Percentiles rank a stretch among this genome's conserved stretches.
Conservation (phyloP, 1,140 invertebrate species). For the Paraescarpia echinospica region DNA sequence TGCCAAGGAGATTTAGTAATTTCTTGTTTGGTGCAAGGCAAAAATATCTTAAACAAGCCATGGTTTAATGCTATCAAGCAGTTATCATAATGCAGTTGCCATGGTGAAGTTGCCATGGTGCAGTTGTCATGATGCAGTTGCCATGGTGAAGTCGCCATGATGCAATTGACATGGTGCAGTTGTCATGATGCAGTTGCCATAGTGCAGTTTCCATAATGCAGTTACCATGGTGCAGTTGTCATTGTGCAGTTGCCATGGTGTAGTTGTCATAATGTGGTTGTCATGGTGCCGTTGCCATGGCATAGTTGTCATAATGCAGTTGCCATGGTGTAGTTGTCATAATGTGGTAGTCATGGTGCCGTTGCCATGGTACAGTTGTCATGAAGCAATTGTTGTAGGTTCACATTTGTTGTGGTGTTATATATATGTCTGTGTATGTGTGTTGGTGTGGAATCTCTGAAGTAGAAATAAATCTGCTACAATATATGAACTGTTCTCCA, state of each 20-base stretch:
- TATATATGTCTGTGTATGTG: not conserved
- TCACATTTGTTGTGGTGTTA: not conserved
- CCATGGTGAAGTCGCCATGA: not conserved
- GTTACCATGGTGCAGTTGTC: not conserved
- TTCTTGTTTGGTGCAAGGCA: not conserved
- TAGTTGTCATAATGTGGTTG: too few relatives aligned
- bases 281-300: not conserved
- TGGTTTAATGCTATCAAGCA: not conserved
- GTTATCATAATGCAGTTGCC: not conserved
- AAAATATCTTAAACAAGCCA: not conserved
- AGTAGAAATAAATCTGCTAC: not conserved
- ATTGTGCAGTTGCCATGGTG: not conserved
- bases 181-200: not conserved
- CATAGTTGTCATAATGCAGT: too few relatives aligned
- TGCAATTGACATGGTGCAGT: not conserved
- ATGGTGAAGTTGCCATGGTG: not conserved
- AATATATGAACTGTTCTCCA: not conserved
- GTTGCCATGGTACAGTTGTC: too few relatives aligned
- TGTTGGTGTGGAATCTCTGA: not conserved
- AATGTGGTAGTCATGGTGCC: too few relatives aligned
- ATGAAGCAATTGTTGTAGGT: not conserved
- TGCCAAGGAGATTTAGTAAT: not conserved
- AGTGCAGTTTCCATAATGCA: not conserved
- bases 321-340: too few relatives aligned
- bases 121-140: not conserved